Percentiles rank a stretch among this genome's conserved stretches.
Evolutionary conservation across 2,888 invertebrate genomes (phyloP).

Genomic region (Cryptophagus acutangulus): DNA sequence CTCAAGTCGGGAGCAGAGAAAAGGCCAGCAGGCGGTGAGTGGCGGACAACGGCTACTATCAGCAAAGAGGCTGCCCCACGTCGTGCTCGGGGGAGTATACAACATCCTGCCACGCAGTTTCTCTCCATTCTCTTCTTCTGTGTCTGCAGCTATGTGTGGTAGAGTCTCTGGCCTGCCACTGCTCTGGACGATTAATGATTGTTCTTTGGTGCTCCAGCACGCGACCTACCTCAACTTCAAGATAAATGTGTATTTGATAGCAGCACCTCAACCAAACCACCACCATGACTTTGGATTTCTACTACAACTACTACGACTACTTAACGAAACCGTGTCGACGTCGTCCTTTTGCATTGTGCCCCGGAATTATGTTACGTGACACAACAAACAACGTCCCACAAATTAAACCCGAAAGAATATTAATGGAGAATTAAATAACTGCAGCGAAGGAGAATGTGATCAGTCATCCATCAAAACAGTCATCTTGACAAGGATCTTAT

Average conservation of each 20-base stretch:
- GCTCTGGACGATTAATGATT: conserved; percentile 33
- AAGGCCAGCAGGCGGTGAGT: conserved; percentile 22
- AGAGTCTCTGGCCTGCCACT: conserved; percentile 20
- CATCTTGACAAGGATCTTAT: too few relatives aligned
- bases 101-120: conserved; percentile 12
- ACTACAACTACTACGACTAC: not conserved
- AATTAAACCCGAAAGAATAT: not conserved
- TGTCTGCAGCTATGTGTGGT: too few relatives aligned
- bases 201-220: conserved; percentile 32
- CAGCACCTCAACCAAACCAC: conserved; percentile 15
- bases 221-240: conserved; percentile 38
- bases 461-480: too few relatives aligned
- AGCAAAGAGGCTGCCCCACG: conserved; percentile 17
- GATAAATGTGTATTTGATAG: conserved; percentile 39
- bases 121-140: conserved; percentile 15
- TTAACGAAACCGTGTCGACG: too few relatives aligned
- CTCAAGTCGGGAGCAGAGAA: conserved; percentile 15
- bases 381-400: not conserved
- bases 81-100: conserved; percentile 16
- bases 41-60: conserved; percentile 23
- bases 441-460: too few relatives aligned
- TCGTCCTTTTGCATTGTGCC: not conserved
- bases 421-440: not conserved
- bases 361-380: too few relatives aligned
- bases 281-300: conserved; percentile 34